Conservation (phyloP, 2,888 invertebrate genomes). For the Amitus sp. region DNA sequence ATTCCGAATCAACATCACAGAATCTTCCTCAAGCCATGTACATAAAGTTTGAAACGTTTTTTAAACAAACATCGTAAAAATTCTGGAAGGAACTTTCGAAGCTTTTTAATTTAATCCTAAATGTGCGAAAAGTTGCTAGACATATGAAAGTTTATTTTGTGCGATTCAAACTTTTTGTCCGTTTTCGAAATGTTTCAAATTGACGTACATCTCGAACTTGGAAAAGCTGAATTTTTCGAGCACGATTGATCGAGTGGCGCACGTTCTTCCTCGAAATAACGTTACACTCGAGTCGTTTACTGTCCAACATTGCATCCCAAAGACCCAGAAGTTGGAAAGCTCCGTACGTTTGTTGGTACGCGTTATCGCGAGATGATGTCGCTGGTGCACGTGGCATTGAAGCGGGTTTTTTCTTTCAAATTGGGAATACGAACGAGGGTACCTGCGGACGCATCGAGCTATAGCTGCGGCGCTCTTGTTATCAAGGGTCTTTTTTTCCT, state of each 20-base stretch:
- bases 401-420: slow-evolving; percentile 32
- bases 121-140: too few relatives aligned
- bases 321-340: slow-evolving; percentile 3
- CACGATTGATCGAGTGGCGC: slow-evolving; percentile 14
- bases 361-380: slow-evolving; percentile 32
- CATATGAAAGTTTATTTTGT: too few relatives aligned
- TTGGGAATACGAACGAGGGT: slow-evolving; percentile 50
- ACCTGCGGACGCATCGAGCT: slow-evolving; percentile 61
- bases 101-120: too few relatives aligned
- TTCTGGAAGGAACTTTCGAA: too few relatives aligned
- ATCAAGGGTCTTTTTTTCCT: slow-evolving; percentile 46
- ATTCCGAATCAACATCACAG: too few relatives aligned
- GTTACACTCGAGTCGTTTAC: slow-evolving; percentile 9
- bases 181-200: too few relatives aligned
- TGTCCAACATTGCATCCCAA: slow-evolving; percentile 15
- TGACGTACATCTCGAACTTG: too few relatives aligned
- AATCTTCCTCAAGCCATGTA: too few relatives aligned
- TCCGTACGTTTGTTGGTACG: slow-evolving; percentile 14
- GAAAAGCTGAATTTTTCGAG: too few relatives aligned
- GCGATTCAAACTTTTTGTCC: too few relatives aligned
- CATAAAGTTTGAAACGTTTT: too few relatives aligned
- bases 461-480: slow-evolving; percentile 61
- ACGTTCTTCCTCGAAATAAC: slow-evolving; percentile 8
- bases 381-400: slow-evolving; percentile 58
- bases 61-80: too few relatives aligned